These are phyloP conservation scores for Gallinago stenura DNA, from an alignment of 2,797 vertebrate species.

Conservation along the genomic window DNA sequence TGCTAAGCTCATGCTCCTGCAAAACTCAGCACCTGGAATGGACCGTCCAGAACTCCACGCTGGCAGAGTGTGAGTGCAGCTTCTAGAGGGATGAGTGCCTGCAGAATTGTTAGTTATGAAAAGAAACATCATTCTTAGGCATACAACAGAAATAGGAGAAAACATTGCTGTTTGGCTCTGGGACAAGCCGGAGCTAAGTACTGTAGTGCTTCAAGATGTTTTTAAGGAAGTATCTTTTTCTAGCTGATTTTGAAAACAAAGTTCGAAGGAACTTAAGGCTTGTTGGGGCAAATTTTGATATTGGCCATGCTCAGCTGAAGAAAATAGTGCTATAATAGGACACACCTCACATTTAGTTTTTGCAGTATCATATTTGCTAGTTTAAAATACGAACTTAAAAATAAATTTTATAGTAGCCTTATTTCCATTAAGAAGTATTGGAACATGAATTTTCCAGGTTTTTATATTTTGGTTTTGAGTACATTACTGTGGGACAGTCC, in stretches of 20 bases:
- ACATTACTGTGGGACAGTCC: background rate
- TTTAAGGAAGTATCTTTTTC: background rate
- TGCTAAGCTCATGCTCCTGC: background rate
- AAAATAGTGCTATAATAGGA: background rate
- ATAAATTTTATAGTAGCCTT: background rate
- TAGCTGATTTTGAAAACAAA: background rate
- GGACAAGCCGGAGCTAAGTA: background rate
- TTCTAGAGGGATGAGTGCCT: background rate
- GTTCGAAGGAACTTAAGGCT: background rate
- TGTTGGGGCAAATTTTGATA: background rate
- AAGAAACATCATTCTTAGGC: background rate
- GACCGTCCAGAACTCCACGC: background rate
- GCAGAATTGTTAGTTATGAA: background rate
- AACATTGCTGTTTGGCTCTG: background rate
- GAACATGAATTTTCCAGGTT: background rate
- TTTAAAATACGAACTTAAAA: background rate
- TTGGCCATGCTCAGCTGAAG: accelerated
- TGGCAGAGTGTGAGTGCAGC: too few species aligned
- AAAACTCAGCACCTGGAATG: background rate
- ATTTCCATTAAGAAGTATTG: background rate
- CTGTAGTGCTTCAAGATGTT: background rate
- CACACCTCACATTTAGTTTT: background rate
- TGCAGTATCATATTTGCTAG: background rate
- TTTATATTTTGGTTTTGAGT: background rate
- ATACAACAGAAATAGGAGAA: background rate